These are phyloP conservation scores for Rhea pennata DNA, from an alignment of 2,113 vertebrate genomes.

Conservation along the genomic window DNA sequence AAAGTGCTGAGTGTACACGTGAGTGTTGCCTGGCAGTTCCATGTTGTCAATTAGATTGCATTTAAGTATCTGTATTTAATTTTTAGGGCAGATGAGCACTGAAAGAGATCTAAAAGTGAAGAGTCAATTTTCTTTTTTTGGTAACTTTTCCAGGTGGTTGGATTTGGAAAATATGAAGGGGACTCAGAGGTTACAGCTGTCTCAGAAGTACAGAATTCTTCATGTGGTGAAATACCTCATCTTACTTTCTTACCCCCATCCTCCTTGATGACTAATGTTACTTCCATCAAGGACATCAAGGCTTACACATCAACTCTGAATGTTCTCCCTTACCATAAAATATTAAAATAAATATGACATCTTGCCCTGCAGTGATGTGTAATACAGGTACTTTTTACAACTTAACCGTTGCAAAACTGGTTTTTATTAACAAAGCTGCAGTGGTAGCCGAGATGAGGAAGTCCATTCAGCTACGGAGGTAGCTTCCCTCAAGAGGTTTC, in stretches of 20 bases:
- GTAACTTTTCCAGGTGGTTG: constrained; percentile 84
- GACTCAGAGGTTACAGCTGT: constrained; percentile 61
- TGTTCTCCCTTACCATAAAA: constrained; percentile 93
- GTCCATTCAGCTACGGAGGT: not conserved
- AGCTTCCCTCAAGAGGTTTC: not conserved
- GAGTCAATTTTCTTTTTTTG: not conserved
- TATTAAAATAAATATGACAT: constrained; percentile 84
- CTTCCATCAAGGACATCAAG: constrained; percentile 88
- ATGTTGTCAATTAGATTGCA: not conserved
- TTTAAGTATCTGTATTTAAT: not conserved
- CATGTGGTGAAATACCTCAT: constrained; percentile 84
- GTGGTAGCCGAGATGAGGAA: not conserved
- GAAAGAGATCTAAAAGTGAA: not conserved
- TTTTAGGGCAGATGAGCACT: not conserved
- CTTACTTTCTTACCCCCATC: constrained; percentile 85
- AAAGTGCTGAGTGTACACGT: constrained; percentile 94
- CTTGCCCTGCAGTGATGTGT: constrained; percentile 27
- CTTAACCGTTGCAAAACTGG: not conserved
- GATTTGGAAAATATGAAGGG: constrained; percentile 88
- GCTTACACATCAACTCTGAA: constrained; percentile 87
- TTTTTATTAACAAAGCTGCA: not conserved
- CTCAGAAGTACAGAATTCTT: constrained; percentile 58
- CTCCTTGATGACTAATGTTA: constrained; percentile 71
- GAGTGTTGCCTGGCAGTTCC: constrained; percentile 51
- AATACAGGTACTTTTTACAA: constrained; percentile 51